Base-by-base conservation (phyloP, 2,113 vertebrate species). In the Pyxicephalus adspersus region DNA sequence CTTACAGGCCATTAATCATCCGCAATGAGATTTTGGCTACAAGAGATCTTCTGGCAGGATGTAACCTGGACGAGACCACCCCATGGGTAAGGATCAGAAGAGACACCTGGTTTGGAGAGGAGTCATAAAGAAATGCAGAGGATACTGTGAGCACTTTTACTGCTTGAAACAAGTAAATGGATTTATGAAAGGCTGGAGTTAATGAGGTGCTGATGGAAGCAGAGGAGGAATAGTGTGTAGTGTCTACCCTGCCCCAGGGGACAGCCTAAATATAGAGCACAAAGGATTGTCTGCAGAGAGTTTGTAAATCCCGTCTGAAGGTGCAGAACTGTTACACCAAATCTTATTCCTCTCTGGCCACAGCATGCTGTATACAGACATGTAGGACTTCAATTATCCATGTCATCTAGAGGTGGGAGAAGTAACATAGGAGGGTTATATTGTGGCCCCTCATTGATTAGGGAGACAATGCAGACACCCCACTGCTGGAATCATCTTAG, bases 251-350 rank as follows among this genome's bases (percentile, higher is more conserved):
- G 31, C 55, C 70, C 5, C 51, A 1, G 61, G 70, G 80, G 61
- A 74, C 61, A 74, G 15, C 61, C 26, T 81, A 81, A 74, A 65
- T 54, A 79, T 74, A 65, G 58, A 45, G 13, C 34, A 64, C 67
- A 22, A 3, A 26, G 31, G 61, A 61, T 9, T 31, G 58, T 52
- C 68, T 63, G 64, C n/a, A 16, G 2, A 15, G 38, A 50, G 20
- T 29, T 28, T 20, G 51, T 18, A 73, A 19, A 45, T 28, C 55
- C 54, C 8, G 29, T 68, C 64, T 70, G 19, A 18, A 66, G 31
- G 25, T 25, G 54, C 3, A 28, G 60, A n/a, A 16, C 22, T 22
- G 51, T 29, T 31, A 29, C 51, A 52, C 38, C 7, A 28, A 17
- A 58, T 29, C 28, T n/a, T 22, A 31, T 58, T 15, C 20, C 31